Base-by-base conservation (phyloP, 2,888 invertebrate species). In the Hyposoter dolosus region DNA sequence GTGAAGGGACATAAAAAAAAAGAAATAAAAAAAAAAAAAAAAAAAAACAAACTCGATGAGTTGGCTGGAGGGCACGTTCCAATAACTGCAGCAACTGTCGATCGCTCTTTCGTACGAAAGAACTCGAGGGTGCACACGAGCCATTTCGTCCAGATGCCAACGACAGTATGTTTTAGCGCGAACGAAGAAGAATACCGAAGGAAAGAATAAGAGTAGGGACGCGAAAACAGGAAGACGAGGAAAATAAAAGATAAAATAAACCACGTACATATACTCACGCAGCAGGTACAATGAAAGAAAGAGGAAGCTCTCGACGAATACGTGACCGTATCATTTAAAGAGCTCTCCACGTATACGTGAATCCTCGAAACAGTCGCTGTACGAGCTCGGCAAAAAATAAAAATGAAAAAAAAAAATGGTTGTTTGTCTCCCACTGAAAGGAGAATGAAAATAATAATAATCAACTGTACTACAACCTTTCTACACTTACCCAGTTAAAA, bases 101-200 rank as follows among this genome's bases (percentile, higher is more conserved):
- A 86, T 83, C 76, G 76, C 74, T 66, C 28, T 66, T 17, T 50
- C 10, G 47, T 69, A 45, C 4, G 63, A 56, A 82, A 63, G 53
- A 63, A 45, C 71, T 81, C 72, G 82, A 56, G 78, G 63, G 72
- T 72, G 65, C 76, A 56, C 76, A 65, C 76, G 76, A 83, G 72
- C 72, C 77, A 74, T 86, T 86, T 79, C 80, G 77, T 83, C 80
- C 85, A 83, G 80, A 83, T 80, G 85, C 83, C 85, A 83, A 68
- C 72, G 83, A 83, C 85, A 81, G 68, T 63, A 53, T 63, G 65
- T 56, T 60, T 28, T 47, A 80, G 17, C 50, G 50, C 40, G 81
- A 71, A 74, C 65, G 56, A 66, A 72, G 66, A 56, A 53, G 66
- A 66, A 82, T 76, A 63, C 32, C n/a, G 35, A 65, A 32, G 10